Base-by-base conservation (phyloP, 2,888 invertebrate species). In the Pollenia labialis region DNA sequence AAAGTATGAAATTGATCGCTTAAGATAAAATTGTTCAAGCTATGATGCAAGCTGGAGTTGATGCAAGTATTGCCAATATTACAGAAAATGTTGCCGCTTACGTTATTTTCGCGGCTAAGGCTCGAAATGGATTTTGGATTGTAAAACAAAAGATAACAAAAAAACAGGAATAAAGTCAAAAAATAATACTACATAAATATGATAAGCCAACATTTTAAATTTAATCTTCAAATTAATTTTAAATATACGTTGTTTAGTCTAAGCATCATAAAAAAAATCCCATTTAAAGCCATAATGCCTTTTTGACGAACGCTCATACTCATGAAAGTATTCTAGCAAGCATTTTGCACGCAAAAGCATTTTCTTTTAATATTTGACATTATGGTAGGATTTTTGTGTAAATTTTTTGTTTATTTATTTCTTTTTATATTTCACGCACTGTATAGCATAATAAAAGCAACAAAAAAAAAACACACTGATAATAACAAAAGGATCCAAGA, bases 241-340 rank as follows among this genome's bases (percentile, higher is more conserved):
- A 71, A 84, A 69, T 46, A 68, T 68, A 54, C 58, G n/a, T 69
- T 75, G 48, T 69, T 80, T 74, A 40, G 42, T 62, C n/a, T 81
- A 16, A 62, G 56, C 11, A 68, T 74, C 68, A 79, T 81, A 85
- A 85, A 85, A 82, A 62, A 85, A 85, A 79, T 74, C 32, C 54
- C 54, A 82, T 85, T 85, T 72, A 66, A 72, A 81, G 62, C 40
- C 42, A 66, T 50, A 81, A 77, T 69, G 62, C 32, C 46, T 60
- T 69, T 58, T 56, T 42, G 44, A 64, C 42, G 54, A 50, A 32
- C 50, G 14, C 18, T 44, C 66, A 16, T 32, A 6, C 32, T 32
- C 32, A 32, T 32, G 32, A 2, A 32, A 4, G 12, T 12, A 14
- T 44, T 12, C 44, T 16, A 10, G 18, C 11, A 79, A 40, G n/a